Evolutionary conservation across 2,113 vertebrate species (phyloP), one percentile per base, ranked within the genome.

Genomic region (Cheilinus undulatus): DNA sequence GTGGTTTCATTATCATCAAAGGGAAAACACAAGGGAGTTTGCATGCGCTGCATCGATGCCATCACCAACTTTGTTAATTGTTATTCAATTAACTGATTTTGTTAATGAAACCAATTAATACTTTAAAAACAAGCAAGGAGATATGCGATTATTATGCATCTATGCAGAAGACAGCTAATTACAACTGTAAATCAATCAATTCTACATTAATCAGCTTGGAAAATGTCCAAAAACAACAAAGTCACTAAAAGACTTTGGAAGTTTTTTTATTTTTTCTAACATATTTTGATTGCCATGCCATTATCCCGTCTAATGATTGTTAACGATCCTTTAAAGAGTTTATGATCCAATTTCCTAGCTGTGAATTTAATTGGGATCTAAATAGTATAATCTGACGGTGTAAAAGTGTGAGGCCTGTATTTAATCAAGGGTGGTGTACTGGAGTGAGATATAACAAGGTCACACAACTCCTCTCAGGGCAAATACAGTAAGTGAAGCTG

Each of bases 71-170:
- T 90, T 90, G 89, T 87, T 91, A 91, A 91, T 92, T 91, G 90
- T 93, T 92, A 91, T 92, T 94, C 85, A 92, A 92, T 93, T 91
- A 93, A 90, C 77, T 86, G 88, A 80, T 86, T 92, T 91, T 87
- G 83, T 91, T 93, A 93, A 94, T 94, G 85, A 92, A 93, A 89
- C 85, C 91, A 92, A 93, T 94, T 93, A 92, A 91, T 92, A 89
- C 78, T 72, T 90, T 86, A 86, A 45, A 92, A 89, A 90, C 89
- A 90, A 91, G 86, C 82, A 89, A 65, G 83, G 69, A 88, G 73
- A 90, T 91, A 87, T 91, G 86, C 73, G 78, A 91, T 93, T 91
- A 93, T 89, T 90, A 92, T 87, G 90, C 91, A 90, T 91, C 89
- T 88, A 88, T 86, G 91, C 87, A 91, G 80, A 81, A 82, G 84